Conservation (phyloP, 2,888 invertebrate species). For the Carcina quercana region DNA sequence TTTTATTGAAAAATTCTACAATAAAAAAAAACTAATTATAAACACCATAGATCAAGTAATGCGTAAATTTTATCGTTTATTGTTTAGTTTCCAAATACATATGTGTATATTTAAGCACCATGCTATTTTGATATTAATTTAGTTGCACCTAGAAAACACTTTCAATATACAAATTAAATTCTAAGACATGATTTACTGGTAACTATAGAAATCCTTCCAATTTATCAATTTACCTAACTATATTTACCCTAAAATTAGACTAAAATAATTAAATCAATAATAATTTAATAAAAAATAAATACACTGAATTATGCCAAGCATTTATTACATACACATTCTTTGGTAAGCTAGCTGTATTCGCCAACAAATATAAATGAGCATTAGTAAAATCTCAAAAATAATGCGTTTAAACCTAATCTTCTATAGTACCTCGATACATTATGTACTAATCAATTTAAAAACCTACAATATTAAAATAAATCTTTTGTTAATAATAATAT, state of each 20-base stretch:
- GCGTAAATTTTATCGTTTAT: too few relatives aligned
- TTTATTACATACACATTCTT: conserved; percentile 35
- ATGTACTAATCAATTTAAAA: conserved; percentile 4
- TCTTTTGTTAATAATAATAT: conserved; percentile 8
- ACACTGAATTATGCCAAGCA: background rate
- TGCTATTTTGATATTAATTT: too few relatives aligned
- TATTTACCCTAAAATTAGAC: background rate
- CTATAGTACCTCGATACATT: too few relatives aligned
- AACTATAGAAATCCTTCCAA: too few relatives aligned
- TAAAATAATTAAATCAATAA: background rate
- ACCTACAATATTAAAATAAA: conserved; percentile 4
- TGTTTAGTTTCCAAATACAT: too few relatives aligned
- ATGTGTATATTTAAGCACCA: too few relatives aligned
- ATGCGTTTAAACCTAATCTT: conserved; percentile 4
- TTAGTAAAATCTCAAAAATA: conserved; percentile 33
- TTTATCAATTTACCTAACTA: background rate
- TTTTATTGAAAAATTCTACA: too few relatives aligned
- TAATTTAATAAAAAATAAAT: background rate
- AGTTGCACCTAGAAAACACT: background rate
- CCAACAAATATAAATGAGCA: conserved; percentile 30
- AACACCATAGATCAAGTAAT: too few relatives aligned
- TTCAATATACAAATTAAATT: background rate
- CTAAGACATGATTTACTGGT: too few relatives aligned
- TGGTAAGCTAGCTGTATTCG: conserved; percentile 62
- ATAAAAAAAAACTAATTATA: too few relatives aligned